A percentile compares a stretch with the other conserved stretches of the same genome.
Conservation (phyloP, 2,113 vertebrate species). For the Thamnophis sirtalis region DNA sequence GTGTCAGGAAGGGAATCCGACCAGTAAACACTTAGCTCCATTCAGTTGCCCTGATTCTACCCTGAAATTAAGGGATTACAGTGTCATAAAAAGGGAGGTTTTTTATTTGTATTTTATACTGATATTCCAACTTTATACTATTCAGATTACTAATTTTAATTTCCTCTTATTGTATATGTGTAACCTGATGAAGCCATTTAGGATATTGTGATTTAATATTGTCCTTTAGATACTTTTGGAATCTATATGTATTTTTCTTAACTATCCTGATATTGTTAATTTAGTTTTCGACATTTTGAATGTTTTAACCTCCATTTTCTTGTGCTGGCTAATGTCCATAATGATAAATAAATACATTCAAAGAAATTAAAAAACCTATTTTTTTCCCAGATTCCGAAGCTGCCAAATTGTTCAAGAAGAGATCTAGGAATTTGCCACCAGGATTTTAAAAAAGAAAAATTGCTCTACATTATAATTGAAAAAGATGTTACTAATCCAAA, state of each 20-base stretch:
- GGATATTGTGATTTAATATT: not conserved
- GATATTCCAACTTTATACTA: not conserved
- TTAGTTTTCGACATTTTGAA: not conserved
- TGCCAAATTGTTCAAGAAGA: not conserved
- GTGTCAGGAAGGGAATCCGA: too few relatives aligned
- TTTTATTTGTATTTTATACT: not conserved
- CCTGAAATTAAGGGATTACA: too few relatives aligned
- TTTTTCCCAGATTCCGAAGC: not conserved
- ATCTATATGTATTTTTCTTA: not conserved
- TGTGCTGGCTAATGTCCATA: not conserved
- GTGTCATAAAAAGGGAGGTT: too few relatives aligned
- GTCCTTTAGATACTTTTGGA: not conserved
- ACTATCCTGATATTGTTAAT: not conserved
- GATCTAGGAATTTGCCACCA: not conserved
- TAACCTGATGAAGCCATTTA: not conserved
- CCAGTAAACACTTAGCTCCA: too few relatives aligned
- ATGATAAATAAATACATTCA: not conserved
- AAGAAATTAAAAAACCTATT: not conserved
- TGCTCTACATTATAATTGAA: not conserved
- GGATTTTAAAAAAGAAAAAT: not conserved
- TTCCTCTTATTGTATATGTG: not conserved
- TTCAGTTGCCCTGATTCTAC: too few relatives aligned
- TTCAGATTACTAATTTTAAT: not conserved
- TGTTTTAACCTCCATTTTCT: not conserved
- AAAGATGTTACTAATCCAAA: not conserved